These are phyloP conservation scores for Phragmatobia fuliginosa DNA, from an alignment of 2,888 invertebrate genomes.

Conservation along the genomic window DNA sequence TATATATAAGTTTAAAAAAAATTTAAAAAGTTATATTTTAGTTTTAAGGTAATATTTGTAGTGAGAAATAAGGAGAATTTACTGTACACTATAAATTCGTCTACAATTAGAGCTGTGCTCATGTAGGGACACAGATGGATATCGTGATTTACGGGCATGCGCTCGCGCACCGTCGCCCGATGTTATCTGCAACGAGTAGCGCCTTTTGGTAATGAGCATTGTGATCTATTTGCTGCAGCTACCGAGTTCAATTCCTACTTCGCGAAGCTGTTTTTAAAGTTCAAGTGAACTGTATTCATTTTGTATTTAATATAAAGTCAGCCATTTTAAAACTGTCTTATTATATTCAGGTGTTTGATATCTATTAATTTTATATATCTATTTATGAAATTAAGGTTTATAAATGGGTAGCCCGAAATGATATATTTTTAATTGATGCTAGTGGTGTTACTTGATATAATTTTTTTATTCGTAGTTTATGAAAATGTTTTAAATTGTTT, in stretches of 20 bases:
- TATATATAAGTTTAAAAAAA: too few relatives aligned
- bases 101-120: conserved; percentile 76
- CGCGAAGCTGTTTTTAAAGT: not conserved
- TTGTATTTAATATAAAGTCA: not conserved
- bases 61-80: conserved; percentile 19
- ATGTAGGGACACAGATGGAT: conserved; percentile 73
- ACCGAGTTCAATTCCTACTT: conserved; percentile 34
- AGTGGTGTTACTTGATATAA: too few relatives aligned
- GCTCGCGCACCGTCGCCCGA: conserved; percentile 57
- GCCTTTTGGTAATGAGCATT: conserved; percentile 72
- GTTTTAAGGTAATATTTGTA: not conserved
- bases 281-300: conserved; percentile 1
- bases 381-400: too few relatives aligned
- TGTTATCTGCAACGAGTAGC: conserved; percentile 60
- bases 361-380: not conserved
- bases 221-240: conserved; percentile 53
- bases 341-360: not conserved
- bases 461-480: too few relatives aligned
- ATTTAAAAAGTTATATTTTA: not conserved
- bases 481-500: too few relatives aligned
- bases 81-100: conserved; percentile 54
- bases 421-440: too few relatives aligned
- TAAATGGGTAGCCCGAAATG: too few relatives aligned
- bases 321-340: not conserved
- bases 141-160: conserved; percentile 77